Base-by-base conservation (phyloP, 2,113 vertebrate species). In the Solea senegalensis region DNA sequence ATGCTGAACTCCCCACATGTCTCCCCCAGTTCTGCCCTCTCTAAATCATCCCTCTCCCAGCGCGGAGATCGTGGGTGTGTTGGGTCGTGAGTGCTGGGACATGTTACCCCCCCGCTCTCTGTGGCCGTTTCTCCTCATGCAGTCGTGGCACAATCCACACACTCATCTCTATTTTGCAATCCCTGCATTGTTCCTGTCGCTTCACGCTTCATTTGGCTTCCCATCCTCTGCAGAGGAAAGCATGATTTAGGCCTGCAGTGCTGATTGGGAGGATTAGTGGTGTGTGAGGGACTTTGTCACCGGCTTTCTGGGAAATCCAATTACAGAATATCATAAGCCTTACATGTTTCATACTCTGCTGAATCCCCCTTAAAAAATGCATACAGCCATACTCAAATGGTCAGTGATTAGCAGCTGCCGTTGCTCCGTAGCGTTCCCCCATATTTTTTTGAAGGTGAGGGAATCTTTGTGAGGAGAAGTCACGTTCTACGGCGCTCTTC, bases 251-350 rank as follows among this genome's bases (percentile, higher is more conserved):
- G 74, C 86, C 87, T 28, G 76, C 84, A 82, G 78, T 85, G 84
- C 87, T 93, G 92, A 93, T 92, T 91, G 86, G 87, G 77, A 90
- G 93, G 92, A 94, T 94, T 94, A 93, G 89, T 86, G 80, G 87
- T 88, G 90, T 90, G 87, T 85, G 87, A 92, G 88, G 80, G 91
- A 94, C 91, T 92, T 92, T 92, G 92, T 93, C 90, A 93, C 92
- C 89, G 92, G 92, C 91, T 93, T 92, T 91, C 91, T 89, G 81
- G 86, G 87, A 92, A 94, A 94, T 94, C 92, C 93, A 94, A 93
- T 94, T 94, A 94, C 91, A 81, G 87, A 92, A 90, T 92, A 93
- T 92, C 90, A 92, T 91, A 92, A 92, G 90, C 89, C 87, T 83
- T 92, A 90, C 90, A 90, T 91, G 92, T 91, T 92, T 93, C 89